Evolutionary conservation across 2,888 invertebrate species (phyloP), one percentile per base, ranked within the genome.

Genomic region (Pogonocherus hispidulus): DNA sequence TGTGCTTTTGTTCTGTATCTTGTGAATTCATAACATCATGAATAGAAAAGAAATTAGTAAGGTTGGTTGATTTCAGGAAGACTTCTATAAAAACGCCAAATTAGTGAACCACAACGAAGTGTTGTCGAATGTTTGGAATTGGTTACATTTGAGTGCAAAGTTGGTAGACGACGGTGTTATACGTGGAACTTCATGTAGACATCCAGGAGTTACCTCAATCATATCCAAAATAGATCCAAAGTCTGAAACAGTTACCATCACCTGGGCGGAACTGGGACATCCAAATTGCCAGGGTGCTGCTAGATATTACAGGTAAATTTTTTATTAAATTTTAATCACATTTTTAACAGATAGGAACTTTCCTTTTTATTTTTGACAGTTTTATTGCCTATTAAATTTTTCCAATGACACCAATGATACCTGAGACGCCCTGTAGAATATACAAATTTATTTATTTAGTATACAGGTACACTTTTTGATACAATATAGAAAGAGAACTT

Each of bases 91-190:
- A 81, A 96, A 96, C 85, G 94, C 93, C 0, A 93, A 93, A 75
- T 82, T 93, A 64, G 91, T 94, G 0, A 91, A 93, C 52, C 93
- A 93, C 79, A 93, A 94, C 79, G 90, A 91, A 37, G 88, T 91
- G 22, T 84, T 97, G 37, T 90, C 91, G 76, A 93, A 91, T 69
- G 88, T 97, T 14, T 98, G 97, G 97, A 90, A 91, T 70, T 95
- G 95, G 91, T 84, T 96, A 66, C 90, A 91, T 71, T 87, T 91
- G 67, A 91, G 94, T 87, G 88, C 90, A 76, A 89, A 90, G 71
- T 85, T 92, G 71, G 90, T 92, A 35, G 91, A 93, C 80, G 92
- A 92, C 72, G 91, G 91, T 83, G 82, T 86, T 62, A 72, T 91
- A 79, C 85, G 88, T 66, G 89, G 87, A 78, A 83, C 86, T 4